Evolutionary conservation across 1,140 invertebrate species (phyloP), one percentile per base, ranked within the genome.

Genomic region (Drosophila bifasciata): DNA sequence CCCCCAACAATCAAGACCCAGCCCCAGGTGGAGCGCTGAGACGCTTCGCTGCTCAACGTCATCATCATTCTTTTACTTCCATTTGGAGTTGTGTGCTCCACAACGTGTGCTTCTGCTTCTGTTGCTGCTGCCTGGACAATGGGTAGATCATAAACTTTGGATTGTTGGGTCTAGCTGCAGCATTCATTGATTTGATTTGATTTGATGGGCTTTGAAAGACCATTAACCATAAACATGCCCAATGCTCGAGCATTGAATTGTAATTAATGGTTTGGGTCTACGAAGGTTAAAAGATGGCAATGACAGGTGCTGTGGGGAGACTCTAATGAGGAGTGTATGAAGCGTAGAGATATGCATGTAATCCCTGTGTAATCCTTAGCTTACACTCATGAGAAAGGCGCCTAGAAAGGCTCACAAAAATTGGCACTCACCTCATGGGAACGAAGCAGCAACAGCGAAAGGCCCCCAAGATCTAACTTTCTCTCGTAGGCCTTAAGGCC

Each of bases 111-210:
- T 32, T 32, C 28, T 9, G 9, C 9, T 32, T 32, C 9, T 32
- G 3, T 25, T 16, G 21, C 28, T 36, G 48, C 44, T 72, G 46
- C 17, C 45, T 25, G 16, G 16, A 52, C 67, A 55, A 50, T 51
- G 79, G 74, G 59, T 74, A 56, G 79, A 57, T 84, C 79, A 62
- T 84, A 79, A 75, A 83, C 74, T 83, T 75, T 40, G 40, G 21
- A 21, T 23, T 19, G 8, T 19, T 40, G 53, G n/a, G n/a, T n/a
- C 36, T 40, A 17, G 40, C 25, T 28, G 39, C 23, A 48, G 68
- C 57, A 11, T 36, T 36, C 43, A 41, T 74, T 66, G 19, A 21
- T 64, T 59, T 53, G 75, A 67, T 76, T 76, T 52, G 44, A 77
- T 72, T 73, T 73, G 74, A 75, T 66, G 71, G 58, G 70, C 71